phyloP scores from a whole-genome alignment of 2,797 vertebrate genomes.

The Sandelia bainsii region DNA sequence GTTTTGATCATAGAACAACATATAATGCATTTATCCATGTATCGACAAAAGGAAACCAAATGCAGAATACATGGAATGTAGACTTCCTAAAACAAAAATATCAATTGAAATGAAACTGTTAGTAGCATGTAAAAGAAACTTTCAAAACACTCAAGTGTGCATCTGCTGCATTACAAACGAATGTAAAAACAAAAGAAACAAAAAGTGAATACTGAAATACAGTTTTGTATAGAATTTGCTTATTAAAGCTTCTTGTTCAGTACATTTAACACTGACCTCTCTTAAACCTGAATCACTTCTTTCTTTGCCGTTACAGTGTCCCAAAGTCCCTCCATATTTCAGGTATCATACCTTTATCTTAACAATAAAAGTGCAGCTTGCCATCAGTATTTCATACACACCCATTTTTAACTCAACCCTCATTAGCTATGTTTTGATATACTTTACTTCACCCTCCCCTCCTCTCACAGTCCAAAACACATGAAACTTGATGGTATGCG shows the following conservation, averaged over 20 bases:
- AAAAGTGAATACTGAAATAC: neutral
- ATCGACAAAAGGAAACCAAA: too few species aligned
- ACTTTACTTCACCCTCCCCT: slow-evolving; percentile 19
- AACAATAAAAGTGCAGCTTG: slow-evolving; percentile 33
- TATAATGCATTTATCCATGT: too few species aligned
- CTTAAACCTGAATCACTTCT: neutral
- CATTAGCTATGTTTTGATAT: slow-evolving; percentile 76
- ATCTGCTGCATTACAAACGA: too few species aligned
- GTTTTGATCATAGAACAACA: too few species aligned
- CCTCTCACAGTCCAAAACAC: slow-evolving; percentile 34
- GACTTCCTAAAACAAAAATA: too few species aligned
- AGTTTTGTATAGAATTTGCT: neutral
- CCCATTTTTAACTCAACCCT: slow-evolving; percentile 66
- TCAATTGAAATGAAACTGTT: too few species aligned
- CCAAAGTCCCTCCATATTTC: slow-evolving; percentile 4
- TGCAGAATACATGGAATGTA: too few species aligned
- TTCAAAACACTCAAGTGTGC: too few species aligned
- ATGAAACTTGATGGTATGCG: slow-evolving; percentile 51
- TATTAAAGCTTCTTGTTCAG: neutral
- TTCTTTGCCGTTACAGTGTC: slow-evolving; percentile 8
- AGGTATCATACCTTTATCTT: slow-evolving; percentile 3
- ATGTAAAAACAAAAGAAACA: too few species aligned
- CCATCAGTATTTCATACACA: slow-evolving; percentile 58
- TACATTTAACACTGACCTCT: slow-evolving; percentile 12
- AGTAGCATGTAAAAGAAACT: too few species aligned